phyloP scores from a whole-genome alignment of 2,113 vertebrate genomes.

The Cromileptes altivelis region DNA sequence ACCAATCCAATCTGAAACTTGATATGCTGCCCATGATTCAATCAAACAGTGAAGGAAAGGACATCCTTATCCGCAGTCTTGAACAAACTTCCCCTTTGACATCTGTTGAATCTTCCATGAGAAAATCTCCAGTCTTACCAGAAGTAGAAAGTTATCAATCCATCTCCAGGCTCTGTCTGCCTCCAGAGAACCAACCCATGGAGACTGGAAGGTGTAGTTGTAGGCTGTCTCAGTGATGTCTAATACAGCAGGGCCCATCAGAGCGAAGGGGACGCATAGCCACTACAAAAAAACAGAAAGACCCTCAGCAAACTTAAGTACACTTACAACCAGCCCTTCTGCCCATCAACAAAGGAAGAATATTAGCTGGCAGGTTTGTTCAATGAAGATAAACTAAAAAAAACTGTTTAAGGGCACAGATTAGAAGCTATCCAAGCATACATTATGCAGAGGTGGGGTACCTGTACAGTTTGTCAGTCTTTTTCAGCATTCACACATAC shows the following conservation, averaged over 20 bases:
- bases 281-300: slow-evolving; percentile 51
- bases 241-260: slow-evolving; percentile 62
- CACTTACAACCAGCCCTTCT: not conserved
- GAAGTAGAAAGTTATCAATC: slow-evolving; percentile 77
- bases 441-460: not conserved
- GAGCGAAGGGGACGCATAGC: slow-evolving; percentile 76
- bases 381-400: no score
- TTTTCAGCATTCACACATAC: not conserved
- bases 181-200: slow-evolving; percentile 73
- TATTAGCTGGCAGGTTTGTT: not conserved
- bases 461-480: not conserved
- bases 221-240: slow-evolving; percentile 73
- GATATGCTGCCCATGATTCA: not conserved
- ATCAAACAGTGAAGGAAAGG: slow-evolving; percentile 1
- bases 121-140: slow-evolving; percentile 56
- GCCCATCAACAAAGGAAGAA: not conserved
- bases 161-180: slow-evolving; percentile 66
- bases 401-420: no score
- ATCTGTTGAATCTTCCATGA: not conserved
- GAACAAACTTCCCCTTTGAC: not conserved
- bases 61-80: not conserved
- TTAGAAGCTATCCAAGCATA: not conserved
- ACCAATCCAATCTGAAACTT: not conserved
- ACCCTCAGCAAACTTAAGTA: not conserved
- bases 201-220: slow-evolving; percentile 66